Evolutionary conservation across 2,888 invertebrate genomes (phyloP).

Genomic region (Drosophila parthenogenetica): DNA sequence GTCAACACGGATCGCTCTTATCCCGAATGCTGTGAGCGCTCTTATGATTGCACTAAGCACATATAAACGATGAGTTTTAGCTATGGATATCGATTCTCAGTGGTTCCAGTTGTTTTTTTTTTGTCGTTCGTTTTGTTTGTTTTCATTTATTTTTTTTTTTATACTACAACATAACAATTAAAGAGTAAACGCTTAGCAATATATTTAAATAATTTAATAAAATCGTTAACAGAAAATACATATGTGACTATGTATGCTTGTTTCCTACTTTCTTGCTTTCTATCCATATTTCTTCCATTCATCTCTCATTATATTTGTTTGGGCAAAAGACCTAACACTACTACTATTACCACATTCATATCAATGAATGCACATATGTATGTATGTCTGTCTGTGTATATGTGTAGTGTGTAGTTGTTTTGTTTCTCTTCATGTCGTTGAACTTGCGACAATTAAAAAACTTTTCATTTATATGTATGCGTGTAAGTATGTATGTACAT

Average conservation of each 20-base stretch:
- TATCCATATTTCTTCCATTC: neutral
- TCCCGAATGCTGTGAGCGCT: constrained; percentile 80
- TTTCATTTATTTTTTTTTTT: constrained; percentile 71
- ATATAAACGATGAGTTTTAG: constrained; percentile 47
- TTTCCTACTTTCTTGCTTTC: constrained; percentile 16
- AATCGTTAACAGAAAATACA: constrained; percentile 78
- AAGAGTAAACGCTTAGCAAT: constrained; percentile 78
- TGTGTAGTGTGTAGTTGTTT: constrained; percentile 1
- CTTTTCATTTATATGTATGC: constrained; percentile 4
- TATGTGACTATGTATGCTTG: constrained; percentile 60
- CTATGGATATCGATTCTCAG: constrained; percentile 4
- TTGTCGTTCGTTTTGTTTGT: constrained; percentile 14
- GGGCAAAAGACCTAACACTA: constrained; percentile 33
- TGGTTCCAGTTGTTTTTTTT: constrained; percentile 1
- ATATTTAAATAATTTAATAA: constrained; percentile 78
- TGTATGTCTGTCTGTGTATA: constrained; percentile 9
- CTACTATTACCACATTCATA: constrained; percentile 22
- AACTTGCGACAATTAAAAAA: constrained; percentile 25
- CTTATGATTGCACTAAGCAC: constrained; percentile 70
- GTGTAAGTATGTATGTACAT: constrained; percentile 24
- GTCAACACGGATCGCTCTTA: constrained; percentile 74
- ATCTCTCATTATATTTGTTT: constrained; percentile 15
- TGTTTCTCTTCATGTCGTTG: constrained; percentile 11
- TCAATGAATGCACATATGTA: constrained; percentile 2
- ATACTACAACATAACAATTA: constrained; percentile 81